Conservation (phyloP, 2,797 vertebrate genomes). For the Eulemur mongoz region DNA sequence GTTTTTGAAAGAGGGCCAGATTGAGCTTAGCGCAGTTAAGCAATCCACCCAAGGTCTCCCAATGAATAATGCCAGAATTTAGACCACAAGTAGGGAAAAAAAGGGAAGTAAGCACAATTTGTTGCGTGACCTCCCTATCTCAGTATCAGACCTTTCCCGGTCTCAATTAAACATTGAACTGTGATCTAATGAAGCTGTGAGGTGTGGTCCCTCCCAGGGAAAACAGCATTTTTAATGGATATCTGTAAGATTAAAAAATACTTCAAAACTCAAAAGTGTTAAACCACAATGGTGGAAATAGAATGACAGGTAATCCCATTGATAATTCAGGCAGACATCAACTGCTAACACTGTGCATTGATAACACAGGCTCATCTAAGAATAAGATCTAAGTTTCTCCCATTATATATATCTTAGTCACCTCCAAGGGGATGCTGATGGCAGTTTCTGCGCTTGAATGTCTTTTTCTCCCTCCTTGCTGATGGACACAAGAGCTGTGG, state of each 20-base stretch:
- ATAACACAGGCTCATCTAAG: not conserved
- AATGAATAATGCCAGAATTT: not conserved
- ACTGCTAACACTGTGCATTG: not conserved
- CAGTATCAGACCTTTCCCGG: not conserved
- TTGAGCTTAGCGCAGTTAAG: not conserved
- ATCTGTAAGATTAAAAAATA: not conserved
- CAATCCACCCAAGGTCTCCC: not conserved
- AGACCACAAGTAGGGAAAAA: constrained; percentile 12
- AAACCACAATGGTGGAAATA: not conserved
- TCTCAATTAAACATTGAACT: not conserved
- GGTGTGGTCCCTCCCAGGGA: not conserved
- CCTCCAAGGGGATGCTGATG: not conserved
- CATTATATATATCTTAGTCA: not conserved
- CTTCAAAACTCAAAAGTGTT: not conserved
- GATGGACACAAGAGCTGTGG: not conserved
- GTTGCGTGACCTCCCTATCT: not conserved
- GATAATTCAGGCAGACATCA: not conserved
- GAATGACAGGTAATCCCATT: not conserved
- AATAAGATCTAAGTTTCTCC: not conserved
- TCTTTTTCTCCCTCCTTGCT: not conserved
- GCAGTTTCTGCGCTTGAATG: not conserved
- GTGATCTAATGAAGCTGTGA: not conserved
- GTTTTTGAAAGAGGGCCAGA: constrained; percentile 23
- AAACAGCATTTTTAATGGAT: not conserved
- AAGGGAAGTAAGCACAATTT: not conserved